phyloP scores from a whole-genome alignment of 1,140 invertebrate genomes.

The Trichoplusia ni region DNA sequence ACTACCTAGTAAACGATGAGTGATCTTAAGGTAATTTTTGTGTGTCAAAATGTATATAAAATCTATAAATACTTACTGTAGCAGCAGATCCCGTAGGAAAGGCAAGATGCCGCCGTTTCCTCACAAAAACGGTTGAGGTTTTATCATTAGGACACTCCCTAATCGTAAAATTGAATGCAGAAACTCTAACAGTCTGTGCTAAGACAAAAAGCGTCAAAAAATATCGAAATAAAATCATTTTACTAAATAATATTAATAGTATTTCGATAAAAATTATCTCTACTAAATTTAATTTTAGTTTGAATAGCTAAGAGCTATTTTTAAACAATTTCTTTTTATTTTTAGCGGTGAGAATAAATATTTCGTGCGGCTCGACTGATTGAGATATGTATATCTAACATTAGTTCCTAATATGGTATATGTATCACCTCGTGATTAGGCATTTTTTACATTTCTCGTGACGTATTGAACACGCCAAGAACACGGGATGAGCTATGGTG shows the following conservation, averaged over 20 bases:
- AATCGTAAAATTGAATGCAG: background rate
- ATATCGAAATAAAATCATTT: background rate
- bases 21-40: no score
- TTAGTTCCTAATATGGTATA: background rate
- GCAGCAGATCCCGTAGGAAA: conserved; percentile 82
- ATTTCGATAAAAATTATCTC: background rate
- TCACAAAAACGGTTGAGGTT: conserved; percentile 32
- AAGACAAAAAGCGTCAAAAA: conserved; percentile 2
- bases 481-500: conserved; percentile 7
- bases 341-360: no score
- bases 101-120: conserved; percentile 76
- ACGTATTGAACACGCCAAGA: conserved; percentile 3
- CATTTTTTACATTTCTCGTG: conserved; percentile 2
- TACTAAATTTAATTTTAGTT: background rate
- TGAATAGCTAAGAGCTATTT: background rate
- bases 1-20: no score
- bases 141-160: conserved; percentile 41
- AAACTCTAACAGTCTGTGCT: background rate
- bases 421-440: background rate
- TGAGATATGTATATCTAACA: background rate
- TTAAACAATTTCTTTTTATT: background rate
- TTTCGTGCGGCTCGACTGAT: background rate
- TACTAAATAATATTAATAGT: background rate
- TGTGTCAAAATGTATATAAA: no score
- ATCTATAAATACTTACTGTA: conserved; percentile 78